These are phyloP conservation scores for Leptestheria dahalacensis DNA, from an alignment of 1,140 invertebrate species.

Conservation along the genomic window DNA sequence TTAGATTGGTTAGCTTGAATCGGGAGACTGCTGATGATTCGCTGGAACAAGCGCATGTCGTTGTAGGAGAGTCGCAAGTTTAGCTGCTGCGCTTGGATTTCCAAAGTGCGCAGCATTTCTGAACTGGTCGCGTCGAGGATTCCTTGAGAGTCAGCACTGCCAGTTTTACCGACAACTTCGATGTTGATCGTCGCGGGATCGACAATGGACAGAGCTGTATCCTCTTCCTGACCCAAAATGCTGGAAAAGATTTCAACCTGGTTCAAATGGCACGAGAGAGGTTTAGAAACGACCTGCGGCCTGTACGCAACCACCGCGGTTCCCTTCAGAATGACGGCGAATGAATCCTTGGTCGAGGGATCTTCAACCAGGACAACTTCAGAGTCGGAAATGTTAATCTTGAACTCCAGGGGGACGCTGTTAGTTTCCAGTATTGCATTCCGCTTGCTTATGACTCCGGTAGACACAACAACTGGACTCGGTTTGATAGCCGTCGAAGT, in stretches of 20 bases:
- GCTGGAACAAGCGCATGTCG: conserved; percentile 78
- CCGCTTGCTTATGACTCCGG: conserved; percentile 19
- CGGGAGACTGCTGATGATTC: conserved; percentile 73
- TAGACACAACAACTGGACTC: conserved; percentile 21
- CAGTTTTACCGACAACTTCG: conserved; percentile 34
- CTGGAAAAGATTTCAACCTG: conserved; percentile 89
- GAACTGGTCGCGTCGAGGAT: conserved; percentile 28
- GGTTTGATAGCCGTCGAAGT: conserved; percentile 13
- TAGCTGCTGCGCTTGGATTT: conserved; percentile 47
- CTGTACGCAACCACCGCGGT: conserved; percentile 73
- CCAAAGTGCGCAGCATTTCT: conserved; percentile 15
- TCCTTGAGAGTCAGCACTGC: conserved; percentile 24
- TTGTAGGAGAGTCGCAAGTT: conserved; percentile 81
- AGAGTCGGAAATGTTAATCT: conserved; percentile 87
- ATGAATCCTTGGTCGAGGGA: conserved; percentile 67
- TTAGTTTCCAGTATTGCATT: conserved; percentile 19
- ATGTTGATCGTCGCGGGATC: conserved; percentile 75
- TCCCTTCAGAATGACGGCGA: conserved; percentile 84
- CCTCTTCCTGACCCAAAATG: conserved; percentile 75
- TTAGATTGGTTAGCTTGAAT: conserved; percentile 37
- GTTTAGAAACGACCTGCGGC: conserved; percentile 50
- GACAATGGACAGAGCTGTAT: conserved; percentile 89
- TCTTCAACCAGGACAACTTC: conserved; percentile 89
- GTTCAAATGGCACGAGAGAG: conserved; percentile 71
- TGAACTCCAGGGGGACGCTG: conserved; percentile 55